These are phyloP conservation scores for Agrochola circellaris DNA, from an alignment of 2,888 invertebrate species.

Conservation along the genomic window DNA sequence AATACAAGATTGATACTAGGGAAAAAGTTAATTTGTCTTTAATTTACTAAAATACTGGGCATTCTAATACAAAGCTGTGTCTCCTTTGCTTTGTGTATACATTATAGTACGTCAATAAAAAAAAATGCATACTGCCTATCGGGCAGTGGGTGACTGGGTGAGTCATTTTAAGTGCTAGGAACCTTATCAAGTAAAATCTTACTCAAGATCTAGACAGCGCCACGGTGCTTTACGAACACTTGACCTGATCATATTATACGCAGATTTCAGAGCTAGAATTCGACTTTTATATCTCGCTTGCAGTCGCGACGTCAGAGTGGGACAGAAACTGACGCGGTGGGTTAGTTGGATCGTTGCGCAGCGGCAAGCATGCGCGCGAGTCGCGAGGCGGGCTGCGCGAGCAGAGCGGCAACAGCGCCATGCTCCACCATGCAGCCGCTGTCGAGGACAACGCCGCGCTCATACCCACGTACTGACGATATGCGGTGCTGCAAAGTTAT, in stretches of 20 bases:
- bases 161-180: not conserved
- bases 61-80: constrained; percentile 20
- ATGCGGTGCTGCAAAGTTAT: constrained; percentile 92
- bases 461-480: constrained; percentile 93
- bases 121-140: not conserved
- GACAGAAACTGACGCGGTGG: not conserved
- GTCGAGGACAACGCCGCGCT: constrained; percentile 93
- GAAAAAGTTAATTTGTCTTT: constrained; percentile 1
- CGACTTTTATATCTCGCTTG: not conserved
- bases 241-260: not conserved
- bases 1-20: constrained; percentile 15
- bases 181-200: not conserved
- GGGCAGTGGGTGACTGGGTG: not conserved
- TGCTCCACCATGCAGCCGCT: constrained; percentile 93
- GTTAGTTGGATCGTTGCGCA: constrained; percentile 71
- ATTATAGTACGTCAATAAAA: constrained; percentile 4
- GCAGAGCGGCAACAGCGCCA: constrained; percentile 91
- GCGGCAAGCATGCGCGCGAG: constrained; percentile 91
- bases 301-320: not conserved
- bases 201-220: not conserved
- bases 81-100: not conserved
- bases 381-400: constrained; percentile 89
- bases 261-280: not conserved
- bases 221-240: constrained; percentile 1
- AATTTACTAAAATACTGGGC: constrained; percentile 44